Conservation (phyloP, 2,888 invertebrate species). For the Allophyes oxyacanthae region DNA sequence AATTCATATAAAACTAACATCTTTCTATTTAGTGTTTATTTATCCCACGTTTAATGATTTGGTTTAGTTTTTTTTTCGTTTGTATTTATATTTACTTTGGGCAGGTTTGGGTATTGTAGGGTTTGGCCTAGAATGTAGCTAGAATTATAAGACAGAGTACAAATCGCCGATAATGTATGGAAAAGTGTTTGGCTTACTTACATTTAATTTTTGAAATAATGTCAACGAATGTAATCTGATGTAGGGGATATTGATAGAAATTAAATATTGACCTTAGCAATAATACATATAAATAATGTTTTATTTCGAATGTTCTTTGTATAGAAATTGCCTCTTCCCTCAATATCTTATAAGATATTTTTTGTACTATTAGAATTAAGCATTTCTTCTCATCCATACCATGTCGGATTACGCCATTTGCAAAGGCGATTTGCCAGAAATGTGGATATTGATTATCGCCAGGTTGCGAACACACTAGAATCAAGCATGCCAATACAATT, state of each 20-base stretch:
- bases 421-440: conserved; percentile 19
- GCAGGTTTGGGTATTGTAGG: conserved; percentile 89
- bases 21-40: conserved; percentile 78
- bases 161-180: conserved; percentile 87
- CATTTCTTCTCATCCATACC: no score
- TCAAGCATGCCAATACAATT: not conserved
- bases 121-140: conserved; percentile 90
- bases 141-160: conserved; percentile 89
- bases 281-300: conserved; percentile 83
- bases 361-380: no score
- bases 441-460: conserved; percentile 13
- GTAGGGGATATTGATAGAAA: conserved; percentile 88
- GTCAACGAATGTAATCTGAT: conserved; percentile 90
- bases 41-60: conserved; percentile 76
- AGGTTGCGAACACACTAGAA: conserved; percentile 1
- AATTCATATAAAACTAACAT: conserved; percentile 78
- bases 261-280: conserved; percentile 90
- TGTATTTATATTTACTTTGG: conserved; percentile 83
- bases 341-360: no score
- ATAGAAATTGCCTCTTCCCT: no score
- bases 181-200: conserved; percentile 87
- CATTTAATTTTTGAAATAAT: conserved; percentile 86
- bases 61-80: conserved; percentile 75
- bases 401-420: conserved; percentile 36
- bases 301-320: conserved; percentile 64